These are phyloP conservation scores for Diacarnus erythraeanus DNA, from an alignment of 37 sponge, comb jelly and placozoan genomes.

Conservation along the genomic window DNA sequence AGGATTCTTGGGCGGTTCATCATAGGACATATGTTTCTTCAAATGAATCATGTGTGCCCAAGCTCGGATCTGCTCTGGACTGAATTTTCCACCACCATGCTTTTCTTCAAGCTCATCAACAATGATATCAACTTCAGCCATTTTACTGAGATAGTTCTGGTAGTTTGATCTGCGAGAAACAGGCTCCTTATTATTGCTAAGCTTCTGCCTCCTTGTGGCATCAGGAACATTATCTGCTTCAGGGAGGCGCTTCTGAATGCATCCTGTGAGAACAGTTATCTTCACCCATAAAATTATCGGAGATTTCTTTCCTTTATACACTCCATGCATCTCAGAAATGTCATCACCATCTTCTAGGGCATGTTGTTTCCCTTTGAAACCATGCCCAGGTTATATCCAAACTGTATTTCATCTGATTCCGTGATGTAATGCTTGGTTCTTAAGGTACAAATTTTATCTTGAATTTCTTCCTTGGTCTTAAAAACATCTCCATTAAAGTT, in stretches of 20 bases:
- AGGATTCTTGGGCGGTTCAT: constrained; percentile 45
- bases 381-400: constrained; percentile 54
- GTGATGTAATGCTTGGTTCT: neutral
- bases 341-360: constrained; percentile 7
- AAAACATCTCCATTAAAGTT: neutral
- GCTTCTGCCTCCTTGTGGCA: constrained; percentile 2
- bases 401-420: neutral
- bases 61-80: constrained; percentile 36
- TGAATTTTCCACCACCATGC: constrained; percentile 8
- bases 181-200: neutral
- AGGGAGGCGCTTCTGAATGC: constrained; percentile 11
- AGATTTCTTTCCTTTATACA: neutral
- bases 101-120: constrained; percentile 23
- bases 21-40: constrained; percentile 40
- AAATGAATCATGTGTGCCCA: constrained; percentile 60
- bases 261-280: neutral
- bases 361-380: constrained; percentile 21
- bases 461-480: neutral
- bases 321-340: constrained; percentile 10
- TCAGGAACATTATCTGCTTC: neutral
- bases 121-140: constrained; percentile 40
- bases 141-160: constrained; percentile 7
- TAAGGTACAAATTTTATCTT: neutral
- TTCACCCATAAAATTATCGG: constrained; percentile 17
- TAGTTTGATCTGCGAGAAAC: constrained; percentile 7